Conservation (phyloP, 2,113 vertebrate genomes). For the Tragelaphus buxtoni region DNA sequence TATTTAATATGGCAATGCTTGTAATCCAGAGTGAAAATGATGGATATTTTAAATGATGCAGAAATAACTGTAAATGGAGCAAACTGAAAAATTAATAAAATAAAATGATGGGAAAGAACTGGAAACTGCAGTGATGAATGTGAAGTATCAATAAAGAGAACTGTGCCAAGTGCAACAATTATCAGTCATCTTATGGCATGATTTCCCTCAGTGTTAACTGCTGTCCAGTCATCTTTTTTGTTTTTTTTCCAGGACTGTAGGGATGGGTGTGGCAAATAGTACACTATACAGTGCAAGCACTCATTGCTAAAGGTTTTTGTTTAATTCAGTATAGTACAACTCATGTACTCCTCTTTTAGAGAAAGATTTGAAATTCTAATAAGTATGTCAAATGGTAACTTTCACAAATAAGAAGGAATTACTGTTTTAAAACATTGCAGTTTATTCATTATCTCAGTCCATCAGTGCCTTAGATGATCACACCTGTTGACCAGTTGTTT, state of each 20-base stretch:
- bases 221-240: not conserved
- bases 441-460: not conserved
- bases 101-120: not conserved
- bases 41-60: not conserved
- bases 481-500: not conserved
- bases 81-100: constrained; percentile 5
- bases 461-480: not conserved
- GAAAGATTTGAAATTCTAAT: not conserved
- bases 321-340: not conserved
- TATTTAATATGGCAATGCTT: not conserved
- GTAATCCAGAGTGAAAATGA: not conserved
- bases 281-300: not conserved
- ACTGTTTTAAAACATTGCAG: not conserved
- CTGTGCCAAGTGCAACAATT: not conserved
- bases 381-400: not conserved
- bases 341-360: not conserved
- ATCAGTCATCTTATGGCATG: not conserved
- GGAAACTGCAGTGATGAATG: not conserved
- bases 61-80: not conserved
- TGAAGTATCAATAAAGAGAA: not conserved
- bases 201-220: not conserved
- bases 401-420: not conserved
- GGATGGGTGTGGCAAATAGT: not conserved
- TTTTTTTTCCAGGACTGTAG: not conserved
- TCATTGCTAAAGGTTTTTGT: not conserved